Conservation (phyloP, 2,888 invertebrate genomes). For the Philonicus albiceps region DNA sequence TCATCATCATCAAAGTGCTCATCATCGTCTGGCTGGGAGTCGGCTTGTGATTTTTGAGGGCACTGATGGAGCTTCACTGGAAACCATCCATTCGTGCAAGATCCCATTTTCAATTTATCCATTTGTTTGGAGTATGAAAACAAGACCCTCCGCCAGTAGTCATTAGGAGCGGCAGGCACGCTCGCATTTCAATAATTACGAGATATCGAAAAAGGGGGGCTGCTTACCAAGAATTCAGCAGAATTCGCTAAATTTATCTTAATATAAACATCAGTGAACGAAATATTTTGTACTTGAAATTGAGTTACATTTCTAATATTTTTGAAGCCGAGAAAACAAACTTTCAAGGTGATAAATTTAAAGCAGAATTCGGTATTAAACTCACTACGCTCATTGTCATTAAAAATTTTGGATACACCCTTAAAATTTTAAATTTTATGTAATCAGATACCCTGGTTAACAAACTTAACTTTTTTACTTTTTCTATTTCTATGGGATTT, state of each 20-base stretch:
- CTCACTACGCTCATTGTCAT: background rate
- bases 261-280: background rate
- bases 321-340: background rate
- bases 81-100: conserved; percentile 25
- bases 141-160: background rate
- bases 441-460: no score
- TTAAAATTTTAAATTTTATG: no score
- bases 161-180: background rate
- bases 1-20: conserved; percentile 34
- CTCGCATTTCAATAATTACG: background rate
- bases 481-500: no score
- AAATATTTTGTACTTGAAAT: background rate
- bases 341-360: background rate
- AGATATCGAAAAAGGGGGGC: background rate
- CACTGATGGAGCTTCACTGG: background rate
- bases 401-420: no score
- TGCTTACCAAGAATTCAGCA: background rate
- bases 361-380: background rate
- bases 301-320: background rate
- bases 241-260: background rate
- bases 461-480: no score
- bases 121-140: background rate
- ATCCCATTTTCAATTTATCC: conserved; percentile 7
- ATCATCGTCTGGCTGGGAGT: conserved; percentile 23
- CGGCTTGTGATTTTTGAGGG: conserved; percentile 21